A percentile compares a stretch with the other conserved stretches of the same genome.
These are phyloP conservation scores for Synodontis membranacea DNA, from an alignment of 2,113 vertebrate genomes.

Conservation along the genomic window DNA sequence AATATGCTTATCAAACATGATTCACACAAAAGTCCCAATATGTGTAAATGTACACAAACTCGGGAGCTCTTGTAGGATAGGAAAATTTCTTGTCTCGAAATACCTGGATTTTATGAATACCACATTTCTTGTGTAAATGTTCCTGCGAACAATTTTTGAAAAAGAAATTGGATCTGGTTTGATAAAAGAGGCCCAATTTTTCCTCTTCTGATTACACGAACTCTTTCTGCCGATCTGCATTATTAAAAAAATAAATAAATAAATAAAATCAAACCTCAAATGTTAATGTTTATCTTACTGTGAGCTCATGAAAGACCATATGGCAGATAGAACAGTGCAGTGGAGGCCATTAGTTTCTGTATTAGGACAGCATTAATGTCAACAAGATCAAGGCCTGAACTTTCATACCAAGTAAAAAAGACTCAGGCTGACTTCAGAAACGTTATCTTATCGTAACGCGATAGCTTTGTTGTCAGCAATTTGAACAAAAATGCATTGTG, in stretches of 20 bases:
- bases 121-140: not conserved
- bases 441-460: slow-evolving; percentile 52
- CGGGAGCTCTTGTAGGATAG: not conserved
- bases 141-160: not conserved
- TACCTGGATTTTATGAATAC: not conserved
- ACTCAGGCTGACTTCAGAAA: slow-evolving; percentile 43
- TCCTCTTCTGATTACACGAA: not conserved
- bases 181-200: not conserved
- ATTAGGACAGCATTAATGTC: slow-evolving; percentile 13
- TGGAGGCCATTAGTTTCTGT: slow-evolving; percentile 4
- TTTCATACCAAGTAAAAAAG: slow-evolving; percentile 22
- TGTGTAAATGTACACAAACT: not conserved
- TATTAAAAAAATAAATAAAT: not conserved
- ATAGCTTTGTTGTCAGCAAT: slow-evolving; percentile 57
- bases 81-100: not conserved
- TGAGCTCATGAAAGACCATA: slow-evolving; percentile 12
- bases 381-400: not conserved
- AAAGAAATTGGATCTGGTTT: not conserved
- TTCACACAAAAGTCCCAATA: not conserved
- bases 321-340: not conserved
- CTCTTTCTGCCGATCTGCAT: slow-evolving; percentile 9
- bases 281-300: not conserved
- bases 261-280: not conserved
- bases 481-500: slow-evolving; percentile 37
- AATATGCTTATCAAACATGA: not conserved